Evolutionary conservation across 2,797 vertebrate species (phyloP), one percentile per base, ranked within the genome.

Genomic region (Lagocephalus sceleratus): DNA sequence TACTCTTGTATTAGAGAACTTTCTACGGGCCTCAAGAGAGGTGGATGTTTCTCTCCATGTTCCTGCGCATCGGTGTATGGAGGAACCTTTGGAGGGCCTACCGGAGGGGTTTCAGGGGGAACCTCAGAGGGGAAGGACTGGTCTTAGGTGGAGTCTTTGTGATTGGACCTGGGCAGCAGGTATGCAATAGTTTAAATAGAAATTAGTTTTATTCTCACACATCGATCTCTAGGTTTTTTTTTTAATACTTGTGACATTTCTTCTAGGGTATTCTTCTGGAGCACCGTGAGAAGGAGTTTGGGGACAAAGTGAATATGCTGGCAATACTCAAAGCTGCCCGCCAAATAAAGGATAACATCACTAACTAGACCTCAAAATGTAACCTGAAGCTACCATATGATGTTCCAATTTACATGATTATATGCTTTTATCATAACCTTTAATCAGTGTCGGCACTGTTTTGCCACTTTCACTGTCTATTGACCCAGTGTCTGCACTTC

Each of bases 221-320:
- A 41, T 41, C 29, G 4, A 39, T n/a, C 5, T 40, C 16, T 19
- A 42, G 6, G 17, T 42, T 7, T 42, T 42, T 42, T 41, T 19
- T 35, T 12, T 35, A 35, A 40, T 44, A 16, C n/a, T 1, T 17
- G 39, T 48, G 16, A 52, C 5, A 57, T 63, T 59, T 12, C 19
- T 19, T 16, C 0, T 69, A 98, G 96, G 95, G 96, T 42, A 68
- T 98, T 85, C 87, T 98, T 40, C 83, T 98, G 41, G 96, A 99
- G 68, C 95, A 98, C 78, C 88, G 92, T 17, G 96, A 98, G 78
- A 97, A 90, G 63, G 94, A 99, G 83, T 98, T 98, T 89, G 95
- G 96, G 77, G 93, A 97, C 63, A 83, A 93, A 85, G 94, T 93
- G 26, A 92, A 91, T 59, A 84, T 75, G 50, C 71, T 81, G 16